Evolutionary conservation across 1,140 invertebrate species (phyloP), one percentile per base, ranked within the genome.

Genomic region (Calosoma granatense): DNA sequence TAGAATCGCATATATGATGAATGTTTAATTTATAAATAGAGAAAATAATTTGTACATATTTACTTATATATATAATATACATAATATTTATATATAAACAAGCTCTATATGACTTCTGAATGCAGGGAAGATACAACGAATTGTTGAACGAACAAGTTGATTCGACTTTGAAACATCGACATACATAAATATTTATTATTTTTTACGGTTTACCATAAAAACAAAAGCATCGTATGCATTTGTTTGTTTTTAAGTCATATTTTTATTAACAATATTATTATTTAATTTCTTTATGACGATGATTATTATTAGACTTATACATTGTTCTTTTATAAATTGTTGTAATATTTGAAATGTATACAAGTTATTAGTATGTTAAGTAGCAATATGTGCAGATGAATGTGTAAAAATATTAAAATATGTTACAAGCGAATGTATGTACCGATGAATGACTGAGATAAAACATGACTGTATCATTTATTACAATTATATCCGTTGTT

Each of bases 271-370:
- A n/a, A n/a, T n/a, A n/a, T n/a, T n/a, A n/a, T n/a, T n/a, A n/a
- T n/a, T n/a, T n/a, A n/a, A n/a, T n/a, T n/a, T n/a, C n/a, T n/a
- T n/a, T n/a, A n/a, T n/a, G n/a, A n/a, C n/a, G n/a, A n/a, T n/a
- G n/a, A n/a, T n/a, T n/a, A n/a, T n/a, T n/a, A n/a, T n/a, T n/a
- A n/a, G n/a, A n/a, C n/a, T 47, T 47, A 11, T 17, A 17, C 17
- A 47, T 17, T 47, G 41, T 47, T 47, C 41, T 47, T 47, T 47
- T 47, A 17, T 47, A 47, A 11, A 11, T 47, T 47, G 41, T 47
- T 47, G 41, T 47, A 47, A 47, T 47, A 47, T 47, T 47, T 47
- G 17, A 47, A 47, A 9, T 47, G 41, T 47, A 47, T 47, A 47
- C 41, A 47, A 47, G 41, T 47, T 47, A 47, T 36, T 36, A 36